Base-by-base conservation (phyloP, 2,113 vertebrate species). In the Haplochromis vanheusdeni region DNA sequence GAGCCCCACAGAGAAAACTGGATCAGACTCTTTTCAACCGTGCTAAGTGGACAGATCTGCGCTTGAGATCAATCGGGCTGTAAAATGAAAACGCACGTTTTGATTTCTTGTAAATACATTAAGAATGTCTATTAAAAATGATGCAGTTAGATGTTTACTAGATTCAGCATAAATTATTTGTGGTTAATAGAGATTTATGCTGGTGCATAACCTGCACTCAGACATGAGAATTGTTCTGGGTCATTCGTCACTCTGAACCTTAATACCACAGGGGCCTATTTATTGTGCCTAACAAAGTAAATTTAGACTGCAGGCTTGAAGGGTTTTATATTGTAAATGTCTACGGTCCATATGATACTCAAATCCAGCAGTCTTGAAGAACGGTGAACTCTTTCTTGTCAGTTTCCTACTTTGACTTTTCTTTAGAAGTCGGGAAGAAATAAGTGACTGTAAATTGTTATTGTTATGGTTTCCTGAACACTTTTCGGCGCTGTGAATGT, bases 1-100 rank as follows among this genome's bases (percentile, higher is more conserved):
- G 87, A 91, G 94, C 86, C 93, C 93, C 86, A 88, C 31, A 89
- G 49, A 85, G 31, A 93, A 87, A 97, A 98, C 97, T 97, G 97
- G 96, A 97, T 95, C 94, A 1, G 79, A 86, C 58, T 88, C 73
- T 47, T 86, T 91, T n/a, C 65, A 68, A 42, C 79, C 4, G 52
- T 81, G 68, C 68, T 14, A 31, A 73, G 82, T 82, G 40, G 82
- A 86, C 83, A 23, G 82, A 80, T 73, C 17, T 51, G 45, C 26
- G 26, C 35, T 94, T 95, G 89, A 95, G 92, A 94, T 93, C 89
- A 88, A 86, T 93, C 90, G 87, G 88, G 89, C 93, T 95, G 92
- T 94, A 95, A 85, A 95, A 89, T 35, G 65, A 75, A 79, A 51
- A 87, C 26, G 82, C 65, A 12, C 80, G 89, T 89, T 89, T 80